Percentiles rank a stretch among this genome's conserved stretches.
These are phyloP conservation scores for Cynodonichthys magdalenae DNA, from an alignment of 2,797 vertebrate species.

Conservation along the genomic window DNA sequence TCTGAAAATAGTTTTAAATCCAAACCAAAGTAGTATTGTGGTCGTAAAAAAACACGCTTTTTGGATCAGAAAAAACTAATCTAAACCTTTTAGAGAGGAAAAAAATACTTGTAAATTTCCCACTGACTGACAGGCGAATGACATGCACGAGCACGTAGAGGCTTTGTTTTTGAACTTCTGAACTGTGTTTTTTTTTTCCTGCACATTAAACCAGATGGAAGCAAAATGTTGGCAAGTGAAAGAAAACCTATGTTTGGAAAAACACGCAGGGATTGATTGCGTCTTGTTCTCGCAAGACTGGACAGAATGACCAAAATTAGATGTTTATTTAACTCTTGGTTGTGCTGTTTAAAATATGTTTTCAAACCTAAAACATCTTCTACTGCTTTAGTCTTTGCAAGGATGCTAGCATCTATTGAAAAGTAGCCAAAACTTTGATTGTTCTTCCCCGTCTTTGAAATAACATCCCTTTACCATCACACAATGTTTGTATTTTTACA, in stretches of 20 bases:
- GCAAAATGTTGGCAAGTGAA: neutral
- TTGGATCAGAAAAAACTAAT: neutral
- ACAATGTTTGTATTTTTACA: no score
- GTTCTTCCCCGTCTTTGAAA: no score
- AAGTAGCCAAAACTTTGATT: no score
- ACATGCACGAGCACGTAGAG: no score
- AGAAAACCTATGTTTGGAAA: neutral
- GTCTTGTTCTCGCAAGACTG: neutral
- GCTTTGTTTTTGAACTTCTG: neutral
- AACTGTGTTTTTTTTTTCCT: neutral
- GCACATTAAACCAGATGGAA: neutral
- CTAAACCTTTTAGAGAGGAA: neutral
- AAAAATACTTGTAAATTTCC: neutral
- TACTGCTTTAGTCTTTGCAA: neutral
- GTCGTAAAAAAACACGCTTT: neutral
- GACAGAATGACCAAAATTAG: neutral
- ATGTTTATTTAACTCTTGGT: neutral
- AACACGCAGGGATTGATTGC: neutral
- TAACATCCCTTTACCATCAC: no score
- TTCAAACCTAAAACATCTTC: neutral
- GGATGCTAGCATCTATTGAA: no score
- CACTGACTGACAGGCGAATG: no score
- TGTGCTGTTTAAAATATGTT: neutral
- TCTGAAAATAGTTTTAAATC: constrained; percentile 4
- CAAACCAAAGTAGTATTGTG: neutral